Base-by-base conservation (phyloP, 1,140 invertebrate species). In the Pogonognathellus flavescens region DNA sequence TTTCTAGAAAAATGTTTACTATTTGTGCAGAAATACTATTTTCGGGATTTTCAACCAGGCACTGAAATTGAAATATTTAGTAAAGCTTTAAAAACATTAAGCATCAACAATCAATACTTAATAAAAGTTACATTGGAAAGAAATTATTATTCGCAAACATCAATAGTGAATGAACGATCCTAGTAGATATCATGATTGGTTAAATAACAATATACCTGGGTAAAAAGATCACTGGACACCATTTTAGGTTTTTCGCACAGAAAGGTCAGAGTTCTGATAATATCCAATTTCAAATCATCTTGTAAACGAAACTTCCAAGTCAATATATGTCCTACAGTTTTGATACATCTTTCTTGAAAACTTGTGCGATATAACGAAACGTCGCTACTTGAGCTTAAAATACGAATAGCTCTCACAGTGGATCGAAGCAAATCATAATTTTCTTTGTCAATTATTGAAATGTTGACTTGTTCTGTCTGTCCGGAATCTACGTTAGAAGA, bases 321-420 rank as follows among this genome's bases (percentile, higher is more conserved):
- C 49, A 85, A 53, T 9, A 82, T 57, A 52, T 85, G 60, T 31
- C 72, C 76, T 13, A 85, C 10, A 5, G 84, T 76, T 0, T 14
- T 50, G 0, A 82, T 10, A 52, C 76, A 57, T 8, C 84, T 25
- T 50, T 76, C 16, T 50, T 76, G 70, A 18, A 76, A 76, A n/a
- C 25, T 8, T n/a, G 41, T 2, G n/a, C 70, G 25, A 31, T 76
- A 76, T 8, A 50, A 7, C 1, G 25, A 20, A 18, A 14, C 70
- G n/a, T 76, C 70, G 49, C 16, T 49, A 49, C 70, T 41, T 14
- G 70, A 76, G 49, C 70, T 41, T n/a, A 76, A 18, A 16, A 76
- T 76, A 1, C 70, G 31, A 49, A 76, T 25, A n/a, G 31, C 70
- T n/a, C 70, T 5, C 31, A 76, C 70, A 9, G 70, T 76, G 0